Evolutionary conservation across 2,797 vertebrate genomes (phyloP).

Genomic region (Sebastiscus albofasciatus): DNA sequence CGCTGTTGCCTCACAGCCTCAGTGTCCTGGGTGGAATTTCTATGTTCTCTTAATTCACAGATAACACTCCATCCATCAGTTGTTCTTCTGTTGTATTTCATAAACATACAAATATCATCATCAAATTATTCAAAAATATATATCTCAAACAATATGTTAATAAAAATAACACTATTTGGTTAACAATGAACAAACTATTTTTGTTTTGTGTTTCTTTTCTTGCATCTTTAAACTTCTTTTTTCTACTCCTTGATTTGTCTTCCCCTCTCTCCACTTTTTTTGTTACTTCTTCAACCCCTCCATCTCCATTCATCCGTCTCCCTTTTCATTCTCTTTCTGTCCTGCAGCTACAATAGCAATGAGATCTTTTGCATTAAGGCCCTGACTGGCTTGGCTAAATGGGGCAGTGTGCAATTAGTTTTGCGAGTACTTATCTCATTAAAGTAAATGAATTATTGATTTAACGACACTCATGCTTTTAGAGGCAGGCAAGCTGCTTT

Average conservation of each 20-base stretch:
- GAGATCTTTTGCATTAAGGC: constrained; percentile 87
- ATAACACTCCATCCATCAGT: not conserved
- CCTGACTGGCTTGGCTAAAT: constrained; percentile 89
- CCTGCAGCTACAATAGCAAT: constrained; percentile 75
- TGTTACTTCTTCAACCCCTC: constrained; percentile 38
- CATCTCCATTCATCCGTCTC: constrained; percentile 53
- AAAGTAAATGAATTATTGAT: constrained; percentile 99
- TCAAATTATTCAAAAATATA: no score
- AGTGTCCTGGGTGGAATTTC: not conserved
- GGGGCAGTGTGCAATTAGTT: constrained; percentile 95
- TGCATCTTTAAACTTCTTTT: constrained; percentile 2
- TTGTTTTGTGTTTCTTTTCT: no score
- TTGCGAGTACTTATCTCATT: constrained; percentile 98
- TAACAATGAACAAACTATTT: not conserved
- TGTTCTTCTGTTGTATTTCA: not conserved
- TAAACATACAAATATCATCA: no score
- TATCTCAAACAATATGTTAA: no score
- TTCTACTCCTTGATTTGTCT: constrained; percentile 35
- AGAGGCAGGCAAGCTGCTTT: constrained; percentile 88
- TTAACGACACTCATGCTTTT: constrained; percentile 95
- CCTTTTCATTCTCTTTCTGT: constrained; percentile 61
- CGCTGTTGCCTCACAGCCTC: not conserved
- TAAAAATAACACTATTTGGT: no score
- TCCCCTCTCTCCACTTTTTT: constrained; percentile 16
- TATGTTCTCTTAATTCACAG: not conserved